Conservation (phyloP, 2,797 vertebrate genomes). For the Rhinella marina region DNA sequence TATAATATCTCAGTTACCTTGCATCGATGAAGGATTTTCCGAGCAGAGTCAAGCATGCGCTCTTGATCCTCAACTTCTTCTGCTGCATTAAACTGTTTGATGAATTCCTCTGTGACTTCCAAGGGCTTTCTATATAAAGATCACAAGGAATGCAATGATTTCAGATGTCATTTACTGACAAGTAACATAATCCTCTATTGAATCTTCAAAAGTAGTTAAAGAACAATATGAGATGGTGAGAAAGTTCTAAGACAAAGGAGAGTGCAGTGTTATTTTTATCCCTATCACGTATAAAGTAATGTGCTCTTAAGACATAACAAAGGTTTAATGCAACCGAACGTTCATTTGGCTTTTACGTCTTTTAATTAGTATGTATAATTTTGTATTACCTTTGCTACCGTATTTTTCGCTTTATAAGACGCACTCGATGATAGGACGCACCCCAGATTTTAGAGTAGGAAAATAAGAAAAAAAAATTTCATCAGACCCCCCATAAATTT, state of each 20-base stretch:
- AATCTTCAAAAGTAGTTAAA: conserved; percentile 27
- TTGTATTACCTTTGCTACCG: background rate
- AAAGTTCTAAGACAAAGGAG: conserved; percentile 25
- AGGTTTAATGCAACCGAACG: background rate
- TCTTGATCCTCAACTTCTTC: conserved; percentile 64
- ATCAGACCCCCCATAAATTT: too few species aligned
- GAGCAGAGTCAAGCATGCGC: conserved; percentile 65
- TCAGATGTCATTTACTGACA: conserved; percentile 48
- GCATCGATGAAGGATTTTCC: conserved; percentile 68
- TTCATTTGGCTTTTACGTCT: conserved; percentile 5
- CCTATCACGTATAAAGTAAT: conserved; percentile 9
- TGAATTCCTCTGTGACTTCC: conserved; percentile 70
- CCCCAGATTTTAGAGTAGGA: too few species aligned
- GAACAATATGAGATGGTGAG: background rate
- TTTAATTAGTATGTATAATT: background rate
- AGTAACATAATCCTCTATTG: conserved; percentile 49
- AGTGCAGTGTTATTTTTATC: background rate
- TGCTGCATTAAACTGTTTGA: conserved; percentile 67
- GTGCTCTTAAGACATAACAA: background rate
- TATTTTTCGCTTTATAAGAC: too few species aligned
- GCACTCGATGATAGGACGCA: too few species aligned
- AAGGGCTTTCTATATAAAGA: conserved; percentile 65
- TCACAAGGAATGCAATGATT: conserved; percentile 30
- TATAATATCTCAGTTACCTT: conserved; percentile 59
- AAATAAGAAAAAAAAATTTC: too few species aligned